Conservation (phyloP, 2,113 vertebrate species). For the Mesoclemmys tuberculata region DNA sequence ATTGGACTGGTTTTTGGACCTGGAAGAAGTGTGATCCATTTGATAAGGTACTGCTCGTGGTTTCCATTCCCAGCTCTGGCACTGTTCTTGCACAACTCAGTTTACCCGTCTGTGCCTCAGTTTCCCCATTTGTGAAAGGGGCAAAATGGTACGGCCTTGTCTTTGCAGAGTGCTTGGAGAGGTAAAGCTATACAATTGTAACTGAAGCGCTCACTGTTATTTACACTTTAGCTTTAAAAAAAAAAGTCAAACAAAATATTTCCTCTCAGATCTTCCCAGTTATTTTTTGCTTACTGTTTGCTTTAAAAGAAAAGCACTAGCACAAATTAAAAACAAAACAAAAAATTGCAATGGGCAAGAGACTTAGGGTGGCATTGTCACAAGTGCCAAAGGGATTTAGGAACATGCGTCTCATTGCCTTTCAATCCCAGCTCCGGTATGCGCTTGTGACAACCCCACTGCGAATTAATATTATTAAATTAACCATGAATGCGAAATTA, state of each 20-base stretch:
- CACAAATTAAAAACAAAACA: background rate
- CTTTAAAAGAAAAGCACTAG: background rate
- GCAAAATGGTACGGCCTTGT: background rate
- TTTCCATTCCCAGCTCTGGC: background rate
- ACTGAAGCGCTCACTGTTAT: background rate
- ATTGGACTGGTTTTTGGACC: background rate
- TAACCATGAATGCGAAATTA: background rate
- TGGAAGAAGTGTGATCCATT: background rate
- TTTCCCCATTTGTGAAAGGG: background rate
- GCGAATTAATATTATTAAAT: background rate
- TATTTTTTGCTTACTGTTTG: background rate
- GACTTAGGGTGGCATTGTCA: background rate
- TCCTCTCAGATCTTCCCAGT: background rate
- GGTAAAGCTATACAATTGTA: background rate
- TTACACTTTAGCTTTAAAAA: background rate
- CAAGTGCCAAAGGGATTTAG: background rate
- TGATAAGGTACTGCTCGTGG: background rate
- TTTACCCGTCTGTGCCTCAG: background rate
- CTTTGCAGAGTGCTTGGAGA: background rate
- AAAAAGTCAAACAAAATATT: background rate
- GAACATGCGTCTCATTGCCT: background rate
- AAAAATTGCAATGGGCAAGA: background rate
- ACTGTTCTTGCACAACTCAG: background rate
- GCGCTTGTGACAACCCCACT: background rate
- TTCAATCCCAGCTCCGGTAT: background rate